Percentiles rank a stretch among this genome's conserved stretches.
phyloP scores from a whole-genome alignment of 2,888 invertebrate species.

The Ochlodes sylvanus region DNA sequence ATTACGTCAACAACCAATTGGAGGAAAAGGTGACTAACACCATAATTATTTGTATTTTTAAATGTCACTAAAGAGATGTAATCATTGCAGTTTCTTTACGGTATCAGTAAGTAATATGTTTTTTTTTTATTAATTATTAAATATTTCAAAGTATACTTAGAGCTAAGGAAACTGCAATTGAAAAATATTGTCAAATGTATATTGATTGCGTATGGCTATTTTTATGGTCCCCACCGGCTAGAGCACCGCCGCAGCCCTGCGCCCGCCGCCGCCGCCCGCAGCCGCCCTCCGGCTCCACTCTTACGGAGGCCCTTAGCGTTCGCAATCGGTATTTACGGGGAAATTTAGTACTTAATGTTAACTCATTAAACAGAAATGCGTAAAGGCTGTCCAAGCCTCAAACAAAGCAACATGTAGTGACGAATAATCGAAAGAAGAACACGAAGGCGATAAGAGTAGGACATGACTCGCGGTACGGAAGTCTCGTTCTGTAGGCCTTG shows the following conservation, averaged over 20 bases:
- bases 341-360: conserved; percentile 83
- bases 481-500: conserved; percentile 71
- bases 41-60: conserved; percentile 47
- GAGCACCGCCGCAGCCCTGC: conserved; percentile 71
- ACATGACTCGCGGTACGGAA: conserved; percentile 80
- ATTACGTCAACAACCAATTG: conserved; percentile 99
- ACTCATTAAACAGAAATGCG: conserved; percentile 65
- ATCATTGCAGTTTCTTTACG: conserved; percentile 83
- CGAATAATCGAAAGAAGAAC: conserved; percentile 36
- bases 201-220: conserved; percentile 85
- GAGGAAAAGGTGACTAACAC: conserved; percentile 92
- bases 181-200: conserved; percentile 75
- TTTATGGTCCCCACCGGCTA: conserved; percentile 83
- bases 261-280: conserved; percentile 65
- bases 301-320: conserved; percentile 82
- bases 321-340: conserved; percentile 85
- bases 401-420: conserved; percentile 7
- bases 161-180: conserved; percentile 76
- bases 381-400: conserved; percentile 52
- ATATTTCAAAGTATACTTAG: conserved; percentile 16
- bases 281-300: conserved; percentile 72
- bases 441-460: conserved; percentile 72
- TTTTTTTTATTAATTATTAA: conserved; percentile 5
- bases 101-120: conserved; percentile 35
- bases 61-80: conserved; percentile 68